These are phyloP conservation scores for Caretta caretta DNA, from an alignment of 2,113 vertebrate species.

Conservation along the genomic window DNA sequence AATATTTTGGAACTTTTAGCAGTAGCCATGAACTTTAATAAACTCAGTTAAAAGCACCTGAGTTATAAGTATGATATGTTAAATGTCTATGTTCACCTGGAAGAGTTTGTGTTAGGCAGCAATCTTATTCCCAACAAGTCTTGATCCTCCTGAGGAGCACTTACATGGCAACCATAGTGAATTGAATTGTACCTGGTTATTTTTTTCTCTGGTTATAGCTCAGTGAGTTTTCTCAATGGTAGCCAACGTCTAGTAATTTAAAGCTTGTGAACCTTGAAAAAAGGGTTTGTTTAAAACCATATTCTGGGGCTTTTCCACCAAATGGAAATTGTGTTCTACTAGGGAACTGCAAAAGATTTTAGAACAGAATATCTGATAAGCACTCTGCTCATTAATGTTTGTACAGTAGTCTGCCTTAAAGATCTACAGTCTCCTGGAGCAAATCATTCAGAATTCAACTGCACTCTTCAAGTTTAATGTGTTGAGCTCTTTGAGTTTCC, in stretches of 20 bases:
- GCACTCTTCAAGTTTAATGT: constrained; percentile 62
- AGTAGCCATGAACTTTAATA: neutral
- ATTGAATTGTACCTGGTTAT: constrained; percentile 32
- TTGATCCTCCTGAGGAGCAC: constrained; percentile 33
- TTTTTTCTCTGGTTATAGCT: constrained; percentile 40
- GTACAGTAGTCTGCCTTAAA: constrained; percentile 52
- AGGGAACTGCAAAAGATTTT: constrained; percentile 66
- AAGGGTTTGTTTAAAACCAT: constrained; percentile 65
- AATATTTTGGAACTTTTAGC: neutral
- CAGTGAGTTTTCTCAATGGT: constrained; percentile 73
- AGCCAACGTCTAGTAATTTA: constrained; percentile 62
- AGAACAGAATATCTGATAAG: constrained; percentile 49
- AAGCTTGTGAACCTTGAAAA: constrained; percentile 66
- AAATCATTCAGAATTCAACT: constrained; percentile 58
- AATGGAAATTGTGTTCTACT: constrained; percentile 72
- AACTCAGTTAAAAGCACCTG: neutral
- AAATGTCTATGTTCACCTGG: neutral
- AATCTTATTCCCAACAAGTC: constrained; percentile 34
- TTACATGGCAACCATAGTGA: constrained; percentile 24
- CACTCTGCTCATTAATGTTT: constrained; percentile 57
- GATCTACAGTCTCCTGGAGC: constrained; percentile 59
- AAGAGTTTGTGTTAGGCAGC: neutral
- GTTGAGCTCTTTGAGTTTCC: constrained; percentile 64
- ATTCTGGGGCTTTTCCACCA: constrained; percentile 63
- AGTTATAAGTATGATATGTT: neutral